Base-by-base conservation (phyloP, 2,888 invertebrate species). In the Apoda limacodes region DNA sequence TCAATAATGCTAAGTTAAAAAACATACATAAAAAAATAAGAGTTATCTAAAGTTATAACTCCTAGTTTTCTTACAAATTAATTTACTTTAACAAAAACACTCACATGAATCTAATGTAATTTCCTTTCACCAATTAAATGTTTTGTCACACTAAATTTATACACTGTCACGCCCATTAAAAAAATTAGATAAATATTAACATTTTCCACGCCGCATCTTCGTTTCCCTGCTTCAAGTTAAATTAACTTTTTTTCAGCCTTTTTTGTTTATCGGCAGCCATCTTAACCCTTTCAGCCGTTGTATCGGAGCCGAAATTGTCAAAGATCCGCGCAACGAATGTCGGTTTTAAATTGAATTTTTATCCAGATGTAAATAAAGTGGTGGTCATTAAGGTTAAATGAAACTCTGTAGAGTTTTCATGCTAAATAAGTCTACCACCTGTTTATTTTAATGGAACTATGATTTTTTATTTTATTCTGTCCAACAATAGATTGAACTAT, bases 301-400 rank as follows among this genome's bases (percentile, higher is more conserved):
- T 71, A 71, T 72, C 62, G 68, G 67, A 54, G 58, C 65, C 50
- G 57, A 60, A 56, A 69, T 61, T 67, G 72, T 71, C 69, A 70
- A 70, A 60, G 64, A 64, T 63, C 66, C 55, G 48, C 41, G 52
- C 58, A 55, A 62, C 58, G 60, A 62, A 59, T 58, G 63, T 52
- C 53, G 55, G 55, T 51, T 50, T 53, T 64, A 72, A 74, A 80
- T 76, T 75, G 75, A 76, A 80, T 76, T 78, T 75, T 75, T 76
- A 78, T 80, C 78, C 60, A 52, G 74, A 33, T 28, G 28, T 28
- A 33, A 33, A 28, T 28, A 19, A 24, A 25, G 28, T 28, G 20
- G 14, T 13, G 19, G 5, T 10, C 14, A 23, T 29, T 29, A 23
- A 17, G 4, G 17, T 9, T 21, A n/a, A 9, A 29, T 23, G 29